These are phyloP conservation scores for Euleptes europaea DNA, from an alignment of 2,113 vertebrate genomes.

Conservation along the genomic window DNA sequence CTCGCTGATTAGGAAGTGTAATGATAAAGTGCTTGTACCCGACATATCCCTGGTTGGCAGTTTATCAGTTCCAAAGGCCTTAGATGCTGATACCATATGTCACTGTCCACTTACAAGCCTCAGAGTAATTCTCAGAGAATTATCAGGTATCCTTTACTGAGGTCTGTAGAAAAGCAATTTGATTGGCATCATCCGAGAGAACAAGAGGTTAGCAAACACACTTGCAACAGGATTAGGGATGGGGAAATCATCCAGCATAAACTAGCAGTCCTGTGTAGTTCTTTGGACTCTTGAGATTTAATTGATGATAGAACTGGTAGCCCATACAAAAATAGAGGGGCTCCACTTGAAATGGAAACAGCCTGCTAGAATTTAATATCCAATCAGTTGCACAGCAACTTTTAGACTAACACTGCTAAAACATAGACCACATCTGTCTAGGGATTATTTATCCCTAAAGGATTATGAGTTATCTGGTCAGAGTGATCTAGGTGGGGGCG, in stretches of 20 bases:
- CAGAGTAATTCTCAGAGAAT: not conserved
- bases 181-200: not conserved
- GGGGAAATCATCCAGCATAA: not conserved
- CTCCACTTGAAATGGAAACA: no score
- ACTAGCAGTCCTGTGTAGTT: not conserved
- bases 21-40: slow-evolving; percentile 55
- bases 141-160: slow-evolving; percentile 28
- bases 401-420: no score
- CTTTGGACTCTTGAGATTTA: not conserved
- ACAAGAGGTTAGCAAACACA: not conserved
- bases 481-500: no score
- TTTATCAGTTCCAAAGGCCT: slow-evolving; percentile 44
- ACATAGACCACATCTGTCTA: no score
- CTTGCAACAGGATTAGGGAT: not conserved
- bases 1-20: slow-evolving; percentile 61
- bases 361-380: no score
- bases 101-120: slow-evolving; percentile 42
- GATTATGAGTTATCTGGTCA: no score
- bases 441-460: no score
- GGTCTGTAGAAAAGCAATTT: not conserved
- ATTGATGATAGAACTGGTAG: not conserved
- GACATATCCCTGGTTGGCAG: slow-evolving; percentile 44
- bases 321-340: no score
- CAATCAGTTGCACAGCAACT: no score
- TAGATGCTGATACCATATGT: slow-evolving; percentile 63